Percentiles rank a stretch among this genome's conserved stretches.
Conservation (phyloP, 2,797 vertebrate species). For the Enteromius trimaculatus region DNA sequence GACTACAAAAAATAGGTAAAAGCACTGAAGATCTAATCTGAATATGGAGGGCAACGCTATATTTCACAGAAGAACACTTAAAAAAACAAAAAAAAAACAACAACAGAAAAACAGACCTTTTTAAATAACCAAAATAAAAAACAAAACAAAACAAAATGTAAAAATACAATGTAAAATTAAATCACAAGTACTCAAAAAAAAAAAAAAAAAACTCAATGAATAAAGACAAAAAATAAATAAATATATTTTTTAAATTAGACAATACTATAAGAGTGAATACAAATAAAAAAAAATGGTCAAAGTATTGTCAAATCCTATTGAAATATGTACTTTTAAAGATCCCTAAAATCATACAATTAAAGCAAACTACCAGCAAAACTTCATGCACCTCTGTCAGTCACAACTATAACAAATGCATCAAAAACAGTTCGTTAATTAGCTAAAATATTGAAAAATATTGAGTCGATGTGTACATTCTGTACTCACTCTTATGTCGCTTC, state of each 20-base stretch:
- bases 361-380: constrained; percentile 51
- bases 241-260: not conserved
- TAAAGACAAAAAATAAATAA: not conserved
- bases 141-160: too few species aligned
- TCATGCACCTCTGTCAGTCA: not conserved
- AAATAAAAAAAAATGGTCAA: not conserved
- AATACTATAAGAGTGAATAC: not conserved
- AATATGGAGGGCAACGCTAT: not conserved
- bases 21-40: not conserved
- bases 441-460: not conserved
- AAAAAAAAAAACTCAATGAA: not conserved
- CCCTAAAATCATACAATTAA: not conserved
- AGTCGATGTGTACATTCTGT: not conserved
- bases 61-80: not conserved
- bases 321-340: not conserved
- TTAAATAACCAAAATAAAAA: not conserved
- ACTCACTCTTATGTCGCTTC: not conserved
- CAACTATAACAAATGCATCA: not conserved
- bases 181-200: too few species aligned
- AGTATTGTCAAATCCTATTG: not conserved
- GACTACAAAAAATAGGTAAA: not conserved
- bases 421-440: not conserved
- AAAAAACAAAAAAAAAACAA: too few species aligned
- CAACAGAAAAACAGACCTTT: not conserved
- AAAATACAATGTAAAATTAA: not conserved